These are phyloP conservation scores for Hirtodrosophila trivittata DNA, from an alignment of 2,888 invertebrate species.

Conservation along the genomic window DNA sequence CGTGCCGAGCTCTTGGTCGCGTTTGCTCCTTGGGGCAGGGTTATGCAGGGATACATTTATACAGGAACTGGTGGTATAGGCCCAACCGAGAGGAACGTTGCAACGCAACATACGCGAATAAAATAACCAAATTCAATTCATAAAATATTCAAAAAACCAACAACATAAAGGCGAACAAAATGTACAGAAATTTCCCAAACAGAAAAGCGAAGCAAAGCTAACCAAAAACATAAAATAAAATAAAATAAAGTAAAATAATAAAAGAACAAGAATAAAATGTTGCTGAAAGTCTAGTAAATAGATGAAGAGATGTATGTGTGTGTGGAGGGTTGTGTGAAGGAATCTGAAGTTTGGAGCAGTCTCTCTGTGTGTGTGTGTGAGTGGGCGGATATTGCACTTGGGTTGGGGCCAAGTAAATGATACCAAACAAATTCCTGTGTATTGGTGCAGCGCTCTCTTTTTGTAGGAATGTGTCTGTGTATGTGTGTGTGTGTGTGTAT, in stretches of 20 bases:
- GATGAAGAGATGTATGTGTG: not conserved
- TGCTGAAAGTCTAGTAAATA: slow-evolving; percentile 38
- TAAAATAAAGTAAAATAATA: slow-evolving; percentile 13
- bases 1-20: slow-evolving; percentile 54
- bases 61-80: not conserved
- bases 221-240: slow-evolving; percentile 20
- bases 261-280: slow-evolving; percentile 21
- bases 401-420: slow-evolving; percentile 67
- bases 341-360: slow-evolving; percentile 24
- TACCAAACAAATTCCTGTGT: slow-evolving; percentile 64
- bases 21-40: not conserved
- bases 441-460: slow-evolving; percentile 50
- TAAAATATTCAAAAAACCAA: slow-evolving; percentile 69
- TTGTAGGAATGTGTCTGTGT: slow-evolving; percentile 13
- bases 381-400: slow-evolving; percentile 53
- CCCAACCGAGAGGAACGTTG: slow-evolving; percentile 46
- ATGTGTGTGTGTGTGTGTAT: slow-evolving; percentile 7
- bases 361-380: slow-evolving; percentile 19
- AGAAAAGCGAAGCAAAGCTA: slow-evolving; percentile 23
- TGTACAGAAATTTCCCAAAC: slow-evolving; percentile 49
- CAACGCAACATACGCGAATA: slow-evolving; percentile 74
- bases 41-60: not conserved
- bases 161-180: slow-evolving; percentile 30
- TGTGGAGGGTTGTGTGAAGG: not conserved
- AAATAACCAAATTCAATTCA: slow-evolving; percentile 79